Evolutionary conservation across 2,888 invertebrate species (phyloP), one percentile per base, ranked within the genome.

Genomic region (Hypolimnas misippus): DNA sequence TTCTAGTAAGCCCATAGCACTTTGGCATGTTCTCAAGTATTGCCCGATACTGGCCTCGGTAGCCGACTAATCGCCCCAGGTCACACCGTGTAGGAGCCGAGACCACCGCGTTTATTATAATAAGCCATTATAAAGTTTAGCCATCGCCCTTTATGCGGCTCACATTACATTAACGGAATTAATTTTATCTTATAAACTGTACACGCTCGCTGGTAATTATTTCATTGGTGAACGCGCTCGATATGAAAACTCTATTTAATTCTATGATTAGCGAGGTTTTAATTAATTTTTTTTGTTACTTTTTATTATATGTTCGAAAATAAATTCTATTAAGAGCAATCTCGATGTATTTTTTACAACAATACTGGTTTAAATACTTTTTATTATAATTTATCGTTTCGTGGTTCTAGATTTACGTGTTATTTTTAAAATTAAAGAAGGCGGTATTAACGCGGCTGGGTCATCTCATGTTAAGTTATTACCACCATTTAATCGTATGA

Each of bases 91-190:
- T 91, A 84, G 78, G 76, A 80, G 79, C 82, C 49, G 77, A 77
- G 81, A 79, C 79, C 82, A 75, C 88, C 88, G 86, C 87, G 88
- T 87, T 90, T 90, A 92, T 90, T 90, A 87, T 89, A 90, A 90
- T 89, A 88, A 87, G 87, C 77, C 75, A 86, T 89, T 87, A 87
- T 84, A 85, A 82, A 77, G 79, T 83, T 79, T 82, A 77, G 76
- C 82, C 84, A 82, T 84, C 84, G 83, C 81, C 84, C 82, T 82
- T 83, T 82, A 80, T 77, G 74, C 49, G 49, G 49, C 68, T 70
- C 63, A 61, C 57, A 65, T 68, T 68, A 67, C 68, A 69, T 71
- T 71, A 78, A 67, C 76, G 75, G 78, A 79, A 83, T 82, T 82
- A 83, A 81, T 82, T 82, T 78, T 76, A 74, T 74, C 79, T 80